phyloP scores from a whole-genome alignment of 2,113 vertebrate species.

The Cottus gobio region DNA sequence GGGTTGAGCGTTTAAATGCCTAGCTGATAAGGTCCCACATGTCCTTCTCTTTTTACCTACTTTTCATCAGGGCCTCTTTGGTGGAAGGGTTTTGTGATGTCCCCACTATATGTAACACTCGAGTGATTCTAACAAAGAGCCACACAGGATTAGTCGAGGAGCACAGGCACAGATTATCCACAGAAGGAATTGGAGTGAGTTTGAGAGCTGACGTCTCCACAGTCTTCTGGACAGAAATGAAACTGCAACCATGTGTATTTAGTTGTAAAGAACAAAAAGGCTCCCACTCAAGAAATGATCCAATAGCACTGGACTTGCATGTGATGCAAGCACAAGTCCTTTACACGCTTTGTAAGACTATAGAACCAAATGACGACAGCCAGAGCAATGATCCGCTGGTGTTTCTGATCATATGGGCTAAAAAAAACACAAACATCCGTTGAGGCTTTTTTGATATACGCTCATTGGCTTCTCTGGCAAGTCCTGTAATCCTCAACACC shows the following conservation, averaged over 20 bases:
- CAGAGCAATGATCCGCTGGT: neutral
- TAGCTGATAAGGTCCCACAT: neutral
- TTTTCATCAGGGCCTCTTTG: conserved; percentile 1
- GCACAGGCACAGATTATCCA: conserved; percentile 20
- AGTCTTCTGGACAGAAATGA: neutral
- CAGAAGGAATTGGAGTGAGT: neutral
- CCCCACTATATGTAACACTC: neutral
- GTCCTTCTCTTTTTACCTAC: neutral
- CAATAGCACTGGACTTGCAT: neutral
- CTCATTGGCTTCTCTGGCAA: neutral
- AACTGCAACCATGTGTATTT: neutral
- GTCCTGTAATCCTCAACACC: neutral
- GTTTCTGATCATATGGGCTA: neutral
- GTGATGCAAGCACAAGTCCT: neutral
- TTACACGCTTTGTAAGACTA: neutral
- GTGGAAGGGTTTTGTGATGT: neutral
- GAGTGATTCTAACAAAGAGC: conserved; percentile 3
- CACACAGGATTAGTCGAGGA: neutral
- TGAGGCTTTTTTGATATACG: neutral
- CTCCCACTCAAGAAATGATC: neutral
- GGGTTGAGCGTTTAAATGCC: neutral
- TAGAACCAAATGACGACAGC: neutral
- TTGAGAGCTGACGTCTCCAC: neutral
- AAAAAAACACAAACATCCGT: neutral
- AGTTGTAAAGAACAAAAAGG: neutral